These are phyloP conservation scores for Synaphobranchus kaupii DNA, from an alignment of 2,797 vertebrate genomes.

Conservation along the genomic window DNA sequence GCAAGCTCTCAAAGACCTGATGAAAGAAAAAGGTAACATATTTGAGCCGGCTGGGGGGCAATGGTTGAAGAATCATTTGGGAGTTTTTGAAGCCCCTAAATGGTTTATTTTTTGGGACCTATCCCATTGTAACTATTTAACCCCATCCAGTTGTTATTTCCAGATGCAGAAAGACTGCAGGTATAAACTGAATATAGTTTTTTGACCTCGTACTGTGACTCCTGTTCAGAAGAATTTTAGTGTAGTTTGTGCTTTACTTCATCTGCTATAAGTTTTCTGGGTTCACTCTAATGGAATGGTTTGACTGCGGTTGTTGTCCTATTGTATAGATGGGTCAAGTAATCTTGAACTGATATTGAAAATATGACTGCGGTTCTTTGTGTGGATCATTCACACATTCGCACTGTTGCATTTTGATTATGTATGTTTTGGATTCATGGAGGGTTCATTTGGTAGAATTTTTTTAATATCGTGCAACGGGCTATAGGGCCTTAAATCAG, in stretches of 20 bases:
- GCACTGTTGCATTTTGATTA: neutral
- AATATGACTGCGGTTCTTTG: neutral
- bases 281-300: neutral
- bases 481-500: neutral
- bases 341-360: neutral
- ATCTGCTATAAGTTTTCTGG: neutral
- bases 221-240: neutral
- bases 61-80: neutral
- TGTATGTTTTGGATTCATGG: neutral
- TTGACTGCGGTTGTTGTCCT: neutral
- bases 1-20: conserved; percentile 96
- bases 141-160: neutral
- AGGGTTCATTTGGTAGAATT: neutral
- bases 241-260: neutral
- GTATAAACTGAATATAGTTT: neutral
- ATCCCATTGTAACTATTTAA: too few relatives aligned
- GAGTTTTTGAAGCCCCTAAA: neutral
- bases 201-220: neutral
- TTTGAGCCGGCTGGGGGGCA: neutral
- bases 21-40: conserved; percentile 97
- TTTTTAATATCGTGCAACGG: neutral
- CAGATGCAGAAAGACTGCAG: neutral
- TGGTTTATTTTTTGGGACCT: neutral
- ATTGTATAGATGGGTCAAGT: neutral
- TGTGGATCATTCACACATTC: neutral